Evolutionary conservation across 2,113 vertebrate genomes (phyloP).

Genomic region (Festucalex cinctus): DNA sequence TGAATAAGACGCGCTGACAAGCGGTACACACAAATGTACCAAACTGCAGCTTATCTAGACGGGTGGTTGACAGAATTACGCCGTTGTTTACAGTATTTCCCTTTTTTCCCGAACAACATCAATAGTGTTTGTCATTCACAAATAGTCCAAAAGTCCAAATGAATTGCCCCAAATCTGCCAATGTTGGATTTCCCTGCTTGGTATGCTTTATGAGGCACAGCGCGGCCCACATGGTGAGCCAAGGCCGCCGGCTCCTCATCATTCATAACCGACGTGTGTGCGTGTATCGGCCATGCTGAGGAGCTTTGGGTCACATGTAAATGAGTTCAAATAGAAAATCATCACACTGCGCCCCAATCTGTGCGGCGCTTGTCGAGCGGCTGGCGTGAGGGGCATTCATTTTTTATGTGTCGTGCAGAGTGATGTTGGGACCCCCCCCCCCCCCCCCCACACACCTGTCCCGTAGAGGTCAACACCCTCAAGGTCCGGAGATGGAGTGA

Average conservation of each 20-base stretch:
- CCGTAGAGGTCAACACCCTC: background rate
- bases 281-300: background rate
- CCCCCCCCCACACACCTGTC: too few species aligned
- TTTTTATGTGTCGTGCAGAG: background rate
- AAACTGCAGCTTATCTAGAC: background rate
- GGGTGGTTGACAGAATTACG: background rate
- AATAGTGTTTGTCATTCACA: slow-evolving; percentile 1
- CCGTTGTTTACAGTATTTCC: background rate
- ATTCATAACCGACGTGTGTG: background rate
- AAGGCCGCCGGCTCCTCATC: slow-evolving; percentile 2
- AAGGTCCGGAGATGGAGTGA: background rate
- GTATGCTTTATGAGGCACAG: background rate
- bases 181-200: background rate
- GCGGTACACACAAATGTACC: background rate
- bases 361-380: background rate
- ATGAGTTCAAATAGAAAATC: background rate
- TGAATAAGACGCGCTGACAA: slow-evolving; percentile 1
- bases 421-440: background rate
- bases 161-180: background rate
- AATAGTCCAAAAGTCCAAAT: background rate
- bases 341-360: background rate
- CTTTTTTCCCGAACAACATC: background rate
- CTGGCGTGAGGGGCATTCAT: background rate
- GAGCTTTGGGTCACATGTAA: slow-evolving; percentile 3
- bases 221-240: background rate